Conservation (phyloP, 2,113 vertebrate species). For the Otocyon megalotis region DNA sequence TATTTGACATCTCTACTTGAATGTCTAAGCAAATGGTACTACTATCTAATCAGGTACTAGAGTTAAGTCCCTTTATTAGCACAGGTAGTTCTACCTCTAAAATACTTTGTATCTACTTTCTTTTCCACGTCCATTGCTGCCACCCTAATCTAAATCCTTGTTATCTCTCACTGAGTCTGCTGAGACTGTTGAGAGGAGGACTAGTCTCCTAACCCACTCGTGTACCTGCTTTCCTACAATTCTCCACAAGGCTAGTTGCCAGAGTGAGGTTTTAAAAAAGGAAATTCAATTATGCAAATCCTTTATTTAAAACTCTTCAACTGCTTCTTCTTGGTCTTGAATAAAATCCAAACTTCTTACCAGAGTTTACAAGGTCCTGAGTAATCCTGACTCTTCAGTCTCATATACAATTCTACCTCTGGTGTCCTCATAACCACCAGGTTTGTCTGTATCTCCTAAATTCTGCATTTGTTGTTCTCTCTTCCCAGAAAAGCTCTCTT, state of each 20-base stretch:
- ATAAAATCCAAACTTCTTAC: background rate
- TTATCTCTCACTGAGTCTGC: background rate
- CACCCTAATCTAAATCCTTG: background rate
- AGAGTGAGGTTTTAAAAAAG: background rate
- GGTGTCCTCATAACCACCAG: background rate
- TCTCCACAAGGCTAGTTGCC: background rate
- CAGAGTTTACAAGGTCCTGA: background rate
- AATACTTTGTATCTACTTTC: background rate
- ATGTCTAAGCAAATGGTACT: background rate
- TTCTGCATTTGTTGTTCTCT: background rate
- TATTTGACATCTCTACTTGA: background rate
- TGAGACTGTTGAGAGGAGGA: background rate
- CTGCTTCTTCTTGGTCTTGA: constrained; percentile 45
- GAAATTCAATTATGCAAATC: background rate
- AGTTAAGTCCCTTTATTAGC: background rate
- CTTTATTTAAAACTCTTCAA: constrained; percentile 21
- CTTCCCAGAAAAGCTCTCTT: background rate
- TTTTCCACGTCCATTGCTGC: background rate
- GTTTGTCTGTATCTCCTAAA: background rate
- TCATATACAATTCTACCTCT: background rate
- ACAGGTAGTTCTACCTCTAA: background rate
- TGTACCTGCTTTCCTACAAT: background rate
- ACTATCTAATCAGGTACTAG: background rate
- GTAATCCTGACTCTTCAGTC: constrained; percentile 3
- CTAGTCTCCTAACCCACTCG: background rate